Percentiles rank a stretch among this genome's conserved stretches.
Evolutionary conservation across 2,113 vertebrate species (phyloP).

Genomic region (Oreotragus oreotragus): DNA sequence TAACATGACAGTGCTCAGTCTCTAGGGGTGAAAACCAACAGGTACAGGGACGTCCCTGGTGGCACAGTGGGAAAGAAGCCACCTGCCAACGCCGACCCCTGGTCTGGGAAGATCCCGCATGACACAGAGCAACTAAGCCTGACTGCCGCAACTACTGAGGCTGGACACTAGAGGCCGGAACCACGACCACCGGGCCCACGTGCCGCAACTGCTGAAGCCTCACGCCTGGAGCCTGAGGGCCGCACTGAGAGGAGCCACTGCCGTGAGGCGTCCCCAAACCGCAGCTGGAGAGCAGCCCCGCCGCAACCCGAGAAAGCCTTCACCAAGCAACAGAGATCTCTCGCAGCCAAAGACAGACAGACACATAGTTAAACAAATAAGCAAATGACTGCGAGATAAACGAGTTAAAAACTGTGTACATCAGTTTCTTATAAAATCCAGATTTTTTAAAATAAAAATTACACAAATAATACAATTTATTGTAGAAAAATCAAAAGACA

Average conservation of each 20-base stretch:
- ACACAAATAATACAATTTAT: neutral
- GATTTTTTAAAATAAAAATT: neutral
- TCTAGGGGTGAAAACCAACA: neutral
- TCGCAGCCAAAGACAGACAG: neutral
- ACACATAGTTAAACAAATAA: neutral
- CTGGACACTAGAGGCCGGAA: neutral
- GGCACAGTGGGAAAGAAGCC: neutral
- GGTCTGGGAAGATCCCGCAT: neutral
- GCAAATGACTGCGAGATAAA: fast-evolving
- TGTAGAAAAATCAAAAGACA: neutral
- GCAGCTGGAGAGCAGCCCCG: neutral
- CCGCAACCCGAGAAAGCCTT: neutral
- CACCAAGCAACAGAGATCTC: neutral
- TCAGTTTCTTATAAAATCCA: neutral
- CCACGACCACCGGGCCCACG: neutral
- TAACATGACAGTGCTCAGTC: neutral
- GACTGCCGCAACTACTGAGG: neutral
- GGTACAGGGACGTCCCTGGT: neutral
- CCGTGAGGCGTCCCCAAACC: fast-evolving
- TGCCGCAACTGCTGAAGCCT: too few species aligned
- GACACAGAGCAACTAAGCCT: neutral
- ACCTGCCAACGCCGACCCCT: neutral
- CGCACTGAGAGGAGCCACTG: neutral
- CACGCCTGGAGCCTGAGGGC: neutral
- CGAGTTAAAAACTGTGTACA: neutral